phyloP scores from a whole-genome alignment of 2,797 vertebrate genomes.

The Semaprochilodus insignis region DNA sequence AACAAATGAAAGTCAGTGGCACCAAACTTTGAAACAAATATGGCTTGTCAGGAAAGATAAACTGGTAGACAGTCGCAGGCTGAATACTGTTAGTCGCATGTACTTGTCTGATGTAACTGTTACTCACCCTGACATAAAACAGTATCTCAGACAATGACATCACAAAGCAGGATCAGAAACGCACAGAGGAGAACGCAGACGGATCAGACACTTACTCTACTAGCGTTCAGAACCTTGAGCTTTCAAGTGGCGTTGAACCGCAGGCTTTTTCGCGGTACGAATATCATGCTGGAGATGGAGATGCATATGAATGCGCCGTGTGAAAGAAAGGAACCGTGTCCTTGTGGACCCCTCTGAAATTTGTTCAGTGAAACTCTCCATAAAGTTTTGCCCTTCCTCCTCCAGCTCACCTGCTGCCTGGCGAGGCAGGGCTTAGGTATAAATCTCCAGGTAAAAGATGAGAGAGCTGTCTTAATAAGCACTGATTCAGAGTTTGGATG shows the following conservation, averaged over 20 bases:
- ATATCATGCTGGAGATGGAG: background rate
- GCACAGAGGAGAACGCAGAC: background rate
- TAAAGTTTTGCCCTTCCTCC: background rate
- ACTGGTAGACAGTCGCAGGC: background rate
- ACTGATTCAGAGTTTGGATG: background rate
- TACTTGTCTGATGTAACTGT: background rate
- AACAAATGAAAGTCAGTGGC: no score
- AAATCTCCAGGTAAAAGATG: conserved; percentile 18
- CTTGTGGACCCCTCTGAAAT: conserved; percentile 7
- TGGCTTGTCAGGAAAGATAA: background rate
- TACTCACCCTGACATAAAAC: background rate
- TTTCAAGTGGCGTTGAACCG: background rate
- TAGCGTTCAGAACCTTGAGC: background rate
- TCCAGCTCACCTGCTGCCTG: background rate
- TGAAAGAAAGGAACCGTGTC: conserved; percentile 1
- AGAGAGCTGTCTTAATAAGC: conserved; percentile 8
- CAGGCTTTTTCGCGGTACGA: background rate
- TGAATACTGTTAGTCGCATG: background rate
- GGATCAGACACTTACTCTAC: background rate
- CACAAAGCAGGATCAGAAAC: background rate
- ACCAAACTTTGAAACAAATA: no score
- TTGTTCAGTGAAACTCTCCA: background rate
- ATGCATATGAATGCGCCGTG: background rate
- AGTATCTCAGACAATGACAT: background rate
- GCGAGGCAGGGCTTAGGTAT: background rate